Evolutionary conservation across 2,888 invertebrate species (phyloP).

Genomic region (Trachelus iudaicus): DNA sequence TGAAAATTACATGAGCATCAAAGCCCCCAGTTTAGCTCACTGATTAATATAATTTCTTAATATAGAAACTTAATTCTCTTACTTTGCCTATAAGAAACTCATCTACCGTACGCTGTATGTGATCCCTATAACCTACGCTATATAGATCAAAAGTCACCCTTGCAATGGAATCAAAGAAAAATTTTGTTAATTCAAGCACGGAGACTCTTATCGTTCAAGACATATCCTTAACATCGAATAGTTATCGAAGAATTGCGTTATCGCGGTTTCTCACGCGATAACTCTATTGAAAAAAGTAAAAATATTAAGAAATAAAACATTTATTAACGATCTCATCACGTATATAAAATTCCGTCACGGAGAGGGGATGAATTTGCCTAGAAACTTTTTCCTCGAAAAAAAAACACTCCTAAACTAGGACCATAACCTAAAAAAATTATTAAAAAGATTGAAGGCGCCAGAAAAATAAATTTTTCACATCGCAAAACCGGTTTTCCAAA

Average conservation of each 20-base stretch:
- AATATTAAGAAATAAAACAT: neutral
- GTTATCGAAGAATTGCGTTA: neutral
- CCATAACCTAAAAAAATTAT: too few species aligned
- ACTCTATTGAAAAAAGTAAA: neutral
- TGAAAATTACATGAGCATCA: neutral
- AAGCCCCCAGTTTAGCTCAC: neutral
- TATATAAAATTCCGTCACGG: neutral
- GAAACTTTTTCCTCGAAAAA: neutral
- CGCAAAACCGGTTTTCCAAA: neutral
- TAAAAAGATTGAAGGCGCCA: neutral
- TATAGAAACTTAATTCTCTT: neutral
- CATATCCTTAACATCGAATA: neutral
- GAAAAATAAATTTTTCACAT: neutral
- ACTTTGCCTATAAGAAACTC: neutral
- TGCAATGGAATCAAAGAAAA: neutral
- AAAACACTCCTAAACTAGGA: too few species aligned
- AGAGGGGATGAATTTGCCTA: neutral
- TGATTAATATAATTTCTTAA: neutral
- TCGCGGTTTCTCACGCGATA: neutral
- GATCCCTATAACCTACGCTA: neutral
- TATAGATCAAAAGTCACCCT: neutral
- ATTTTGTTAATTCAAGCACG: neutral
- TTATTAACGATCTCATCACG: neutral
- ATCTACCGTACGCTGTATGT: neutral
- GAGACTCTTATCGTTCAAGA: neutral